A percentile compares a stretch with the other conserved stretches of the same genome.
These are phyloP conservation scores for Cryptoblepharus egeriae DNA, from an alignment of 2,797 vertebrate genomes.

Conservation along the genomic window DNA sequence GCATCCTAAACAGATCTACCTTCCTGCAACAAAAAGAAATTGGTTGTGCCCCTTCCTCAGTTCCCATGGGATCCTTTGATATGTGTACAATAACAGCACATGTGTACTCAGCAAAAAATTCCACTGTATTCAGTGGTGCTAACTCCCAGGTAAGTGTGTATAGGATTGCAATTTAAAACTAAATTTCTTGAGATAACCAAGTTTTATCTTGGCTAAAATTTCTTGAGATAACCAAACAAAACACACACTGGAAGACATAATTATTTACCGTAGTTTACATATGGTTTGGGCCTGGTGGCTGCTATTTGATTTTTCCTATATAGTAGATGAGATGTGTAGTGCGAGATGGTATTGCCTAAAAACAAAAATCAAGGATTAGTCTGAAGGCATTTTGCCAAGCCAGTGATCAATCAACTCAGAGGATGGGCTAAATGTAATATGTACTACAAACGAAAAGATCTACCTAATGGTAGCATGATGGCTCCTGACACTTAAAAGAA, in stretches of 20 bases:
- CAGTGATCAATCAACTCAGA: background rate
- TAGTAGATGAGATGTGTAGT: too few relatives aligned
- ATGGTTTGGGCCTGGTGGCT: background rate
- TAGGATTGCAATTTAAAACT: background rate
- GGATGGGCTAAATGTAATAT: background rate
- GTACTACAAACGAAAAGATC: background rate
- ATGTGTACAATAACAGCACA: background rate
- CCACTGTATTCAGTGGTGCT: too few relatives aligned
- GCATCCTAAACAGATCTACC: background rate
- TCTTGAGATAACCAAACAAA: background rate
- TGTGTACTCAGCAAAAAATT: background rate
- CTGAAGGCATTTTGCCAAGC: slow-evolving; percentile 14
- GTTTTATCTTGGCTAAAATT: background rate
- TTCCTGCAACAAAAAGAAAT: background rate
- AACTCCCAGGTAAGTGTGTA: background rate
- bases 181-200: background rate
- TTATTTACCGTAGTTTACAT: background rate
- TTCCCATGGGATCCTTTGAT: slow-evolving; percentile 5
- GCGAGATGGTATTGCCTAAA: background rate
- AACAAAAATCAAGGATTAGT: background rate
- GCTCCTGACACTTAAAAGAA: slow-evolving; percentile 17
- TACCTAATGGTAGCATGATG: slow-evolving; percentile 21
- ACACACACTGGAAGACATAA: background rate
- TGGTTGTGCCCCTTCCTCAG: background rate
- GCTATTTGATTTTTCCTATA: background rate